Conservation (phyloP, 2,797 vertebrate species). For the Danio jaintianensis region DNA sequence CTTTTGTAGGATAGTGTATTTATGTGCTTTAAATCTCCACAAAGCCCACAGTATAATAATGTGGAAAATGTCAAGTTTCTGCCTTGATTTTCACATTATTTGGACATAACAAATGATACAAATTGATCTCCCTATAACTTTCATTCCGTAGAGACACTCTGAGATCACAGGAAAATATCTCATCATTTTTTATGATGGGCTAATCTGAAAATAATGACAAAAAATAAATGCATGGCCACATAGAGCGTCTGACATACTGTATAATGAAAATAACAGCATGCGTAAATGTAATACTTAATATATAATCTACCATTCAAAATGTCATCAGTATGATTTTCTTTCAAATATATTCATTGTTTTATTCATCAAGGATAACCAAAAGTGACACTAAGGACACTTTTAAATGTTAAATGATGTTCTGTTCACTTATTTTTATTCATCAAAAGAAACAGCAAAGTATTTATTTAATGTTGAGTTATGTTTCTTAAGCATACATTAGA, state of each 20-base stretch:
- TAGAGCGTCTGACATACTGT: no score
- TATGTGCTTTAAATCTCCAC: no score
- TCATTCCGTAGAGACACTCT: neutral
- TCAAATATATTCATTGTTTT: neutral
- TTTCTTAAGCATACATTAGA: neutral
- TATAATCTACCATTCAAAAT: neutral
- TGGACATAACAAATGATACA: neutral
- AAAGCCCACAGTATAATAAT: no score
- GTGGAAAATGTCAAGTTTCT: no score
- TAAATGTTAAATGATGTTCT: neutral
- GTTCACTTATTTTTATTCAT: neutral
- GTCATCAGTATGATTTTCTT: neutral
- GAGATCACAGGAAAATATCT: neutral
- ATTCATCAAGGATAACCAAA: neutral
- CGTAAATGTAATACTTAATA: neutral
- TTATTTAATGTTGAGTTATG: neutral
- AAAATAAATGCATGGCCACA: neutral
- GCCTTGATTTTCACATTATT: neutral
- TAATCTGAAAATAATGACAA: neutral
- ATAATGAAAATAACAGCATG: neutral
- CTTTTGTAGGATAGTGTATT: no score
- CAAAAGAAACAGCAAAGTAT: neutral
- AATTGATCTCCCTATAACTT: neutral
- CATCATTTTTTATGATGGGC: neutral
- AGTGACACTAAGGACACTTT: neutral